phyloP scores from a whole-genome alignment of 2,888 invertebrate species.

The Dicyrtomina minuta region DNA sequence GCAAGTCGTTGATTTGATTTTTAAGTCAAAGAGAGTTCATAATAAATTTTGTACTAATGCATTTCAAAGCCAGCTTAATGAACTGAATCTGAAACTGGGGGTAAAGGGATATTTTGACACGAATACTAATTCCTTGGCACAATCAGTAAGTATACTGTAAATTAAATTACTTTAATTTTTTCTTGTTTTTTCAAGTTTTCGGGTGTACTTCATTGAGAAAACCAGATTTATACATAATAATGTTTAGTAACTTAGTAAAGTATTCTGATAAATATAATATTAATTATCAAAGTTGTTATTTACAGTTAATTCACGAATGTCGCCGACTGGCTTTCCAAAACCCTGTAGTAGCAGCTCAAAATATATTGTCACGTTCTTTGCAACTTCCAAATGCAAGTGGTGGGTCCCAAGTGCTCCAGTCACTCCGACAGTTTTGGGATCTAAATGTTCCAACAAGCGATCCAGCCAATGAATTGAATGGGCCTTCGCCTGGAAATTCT shows the following conservation, averaged over 20 bases:
- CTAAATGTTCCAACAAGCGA: no score
- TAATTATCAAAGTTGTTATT: background rate
- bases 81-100: background rate
- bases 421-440: background rate
- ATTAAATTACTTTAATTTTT: background rate
- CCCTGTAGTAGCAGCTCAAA: constrained; percentile 1
- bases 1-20: background rate
- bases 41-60: background rate
- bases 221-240: background rate
- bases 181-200: background rate
- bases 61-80: constrained; percentile 19
- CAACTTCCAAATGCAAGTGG: constrained; percentile 9
- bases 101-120: constrained; percentile 3
- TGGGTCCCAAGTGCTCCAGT: background rate
- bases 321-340: constrained; percentile 4
- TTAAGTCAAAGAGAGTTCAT: background rate
- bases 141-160: constrained; percentile 6
- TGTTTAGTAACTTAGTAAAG: background rate
- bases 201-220: background rate
- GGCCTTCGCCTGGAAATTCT: no score
- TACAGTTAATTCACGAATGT: background rate
- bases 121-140: background rate
- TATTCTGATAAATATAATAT: background rate
- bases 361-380: constrained; percentile 1
- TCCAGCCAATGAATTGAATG: no score